Evolutionary conservation across 1,140 invertebrate species (phyloP), one percentile per base, ranked within the genome.

Genomic region (Eriocheir sinensis): DNA sequence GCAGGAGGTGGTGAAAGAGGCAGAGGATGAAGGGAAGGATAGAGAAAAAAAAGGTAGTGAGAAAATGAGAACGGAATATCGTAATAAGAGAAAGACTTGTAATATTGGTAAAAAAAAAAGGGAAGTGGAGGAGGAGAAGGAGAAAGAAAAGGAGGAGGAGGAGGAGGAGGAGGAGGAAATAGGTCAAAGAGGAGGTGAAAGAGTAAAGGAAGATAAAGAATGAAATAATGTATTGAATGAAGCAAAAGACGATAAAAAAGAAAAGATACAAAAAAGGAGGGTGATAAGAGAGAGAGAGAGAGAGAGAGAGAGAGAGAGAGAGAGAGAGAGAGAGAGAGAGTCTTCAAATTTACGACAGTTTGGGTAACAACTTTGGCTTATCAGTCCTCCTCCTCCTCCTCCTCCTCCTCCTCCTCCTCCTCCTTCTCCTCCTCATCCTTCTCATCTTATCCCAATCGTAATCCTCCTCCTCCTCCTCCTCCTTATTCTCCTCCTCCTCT

Each of bases 231-330:
- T 9, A 17, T 38, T 27, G 36, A 9, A 32, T 12, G 8, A 40
- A 83, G 81, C n/a, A 34, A 83, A 34, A 8, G 60, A 72, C 12
- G n/a, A n/a, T 72, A n/a, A 72, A n/a, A 72, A n/a, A 15, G 60
- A 72, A n/a, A 72, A 72, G 60, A 15, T 15, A 72, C 12, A 72
- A 72, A n/a, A n/a, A 15, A 72, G 60, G 81, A 83, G 36, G 81
- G 8, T 36, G 12, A 17, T 27, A 34, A 9, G 36, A n/a, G 85
- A 12, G 30, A 3, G 30, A n/a, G 36, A n/a, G 36, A 88, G 36
- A n/a, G 36, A 38, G 85, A 88, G 85, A 38, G 8, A 38, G 85
- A 38, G 36, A 83, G 81, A 83, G 81, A n/a, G 81, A 83, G 81
- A 83, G 81, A n/a, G n/a, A 83, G n/a, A 38, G 15, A 89, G 32